Base-by-base conservation (phyloP, 2,113 vertebrate species). In the Ceuthmochares aereus region DNA sequence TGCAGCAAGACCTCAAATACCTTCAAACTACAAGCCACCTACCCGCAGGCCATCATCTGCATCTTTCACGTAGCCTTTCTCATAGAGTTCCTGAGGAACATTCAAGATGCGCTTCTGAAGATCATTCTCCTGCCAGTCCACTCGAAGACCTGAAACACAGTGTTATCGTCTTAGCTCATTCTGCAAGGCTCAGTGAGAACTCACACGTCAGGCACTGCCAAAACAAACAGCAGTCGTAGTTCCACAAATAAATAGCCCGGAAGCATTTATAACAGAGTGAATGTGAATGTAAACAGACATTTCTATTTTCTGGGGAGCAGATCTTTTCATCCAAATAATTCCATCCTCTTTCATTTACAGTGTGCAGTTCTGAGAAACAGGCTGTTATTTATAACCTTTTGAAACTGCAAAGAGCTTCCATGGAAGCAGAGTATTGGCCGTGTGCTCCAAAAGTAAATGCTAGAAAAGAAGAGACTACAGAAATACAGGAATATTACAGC, bases 41-140 rank as follows among this genome's bases (percentile, higher is more conserved):
- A 99, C 99, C 98, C 98, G 96, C 25, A 99, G 91, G 1, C 99
- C 99, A 5, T 99, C 98, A 56, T 99, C 99, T 3, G 99, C 98
- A 6, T 99, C 99, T 26, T 98, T 98, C 91, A 99, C 98, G 29
- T 99, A 99, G 93, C 99, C 99, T 49, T 98, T 98, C 94, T 99
- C 99, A 36, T 99, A 99, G 4, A 99, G 92, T 4, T 99, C 99
- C 54, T 96, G 97, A 7, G 99, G 99, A 19, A 99, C 99, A 19
- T 95, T 99, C 97, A 99, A 94, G 59, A 98, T 97, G 9, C 97
- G 98, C 91, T 99, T 99, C 89, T 98, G 99, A 84, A 99, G 98
- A 49, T 99, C 98, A n/a, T 74, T 98, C 56, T 99, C 99, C 7
- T 99, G 97, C 99, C 99, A 99, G 60, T 99, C 98, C 67, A 99